These are phyloP conservation scores for Microtus californicus DNA, from an alignment of 2,797 vertebrate species.

Conservation along the genomic window DNA sequence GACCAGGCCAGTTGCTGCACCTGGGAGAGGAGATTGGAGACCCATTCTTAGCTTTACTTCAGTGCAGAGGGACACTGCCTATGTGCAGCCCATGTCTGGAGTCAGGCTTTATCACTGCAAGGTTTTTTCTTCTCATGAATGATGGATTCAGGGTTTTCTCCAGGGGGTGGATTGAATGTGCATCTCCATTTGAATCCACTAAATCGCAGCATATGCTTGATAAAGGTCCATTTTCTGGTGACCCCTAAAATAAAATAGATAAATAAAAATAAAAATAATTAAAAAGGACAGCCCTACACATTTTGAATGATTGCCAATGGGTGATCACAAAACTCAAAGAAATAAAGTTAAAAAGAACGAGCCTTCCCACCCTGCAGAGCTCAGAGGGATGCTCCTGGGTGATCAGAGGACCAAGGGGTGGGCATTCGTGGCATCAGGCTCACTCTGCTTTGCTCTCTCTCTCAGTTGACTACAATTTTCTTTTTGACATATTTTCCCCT, in stretches of 20 bases:
- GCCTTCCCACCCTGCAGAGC: not conserved
- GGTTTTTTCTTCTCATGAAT: conserved; percentile 36
- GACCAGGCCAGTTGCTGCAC: not conserved
- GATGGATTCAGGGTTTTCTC: not conserved
- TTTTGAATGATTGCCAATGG: conserved; percentile 31
- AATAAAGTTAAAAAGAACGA: conserved; percentile 4
- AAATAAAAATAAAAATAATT: no score
- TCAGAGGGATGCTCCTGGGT: not conserved
- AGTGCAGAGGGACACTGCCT: not conserved
- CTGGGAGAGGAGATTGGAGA: not conserved
- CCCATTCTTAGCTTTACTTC: not conserved
- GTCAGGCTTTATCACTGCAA: not conserved
- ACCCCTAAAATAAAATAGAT: not conserved
- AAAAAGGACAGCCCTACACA: not conserved
- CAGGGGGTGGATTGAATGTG: not conserved
- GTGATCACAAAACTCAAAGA: not conserved
- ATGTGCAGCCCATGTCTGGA: not conserved
- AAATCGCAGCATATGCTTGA: conserved; percentile 42
- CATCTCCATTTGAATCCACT: not conserved
- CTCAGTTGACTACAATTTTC: not conserved
- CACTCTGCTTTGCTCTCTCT: not conserved
- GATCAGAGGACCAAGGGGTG: not conserved
- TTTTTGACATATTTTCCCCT: not conserved
- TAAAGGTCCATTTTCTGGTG: conserved; percentile 6
- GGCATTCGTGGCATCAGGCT: not conserved